phyloP scores from a whole-genome alignment of 1,140 invertebrate genomes.

The honey bee (Apis mellifera) region Amel_HAv3.1 CM009946.2:6461001-6461500 shows the following conservation, averaged over 20 bases:
- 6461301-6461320: neutral
- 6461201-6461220: neutral
- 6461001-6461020: conserved; percentile 88
- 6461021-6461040: conserved; percentile 90
- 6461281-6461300: neutral
- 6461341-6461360: conserved; percentile 5
- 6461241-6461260: neutral
- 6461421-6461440: conserved; percentile 5
- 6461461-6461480: neutral
- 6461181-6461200: neutral
- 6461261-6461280: neutral
- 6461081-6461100: conserved; percentile 88
- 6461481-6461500: neutral
- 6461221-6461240: neutral
- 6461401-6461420: neutral
- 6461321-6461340: neutral
- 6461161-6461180: accelerated
- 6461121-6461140: too few species aligned
- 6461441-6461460: neutral
- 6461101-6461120: conserved; percentile 85
- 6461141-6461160: accelerated
- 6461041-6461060: conserved; percentile 89
- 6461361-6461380: neutral
- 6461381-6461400: neutral
- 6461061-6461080: conserved; percentile 90